A percentile compares a stretch with the other conserved stretches of the same genome.
These are phyloP conservation scores for Ischnura elegans DNA, from an alignment of 2,888 invertebrate genomes.

Conservation along the genomic window DNA sequence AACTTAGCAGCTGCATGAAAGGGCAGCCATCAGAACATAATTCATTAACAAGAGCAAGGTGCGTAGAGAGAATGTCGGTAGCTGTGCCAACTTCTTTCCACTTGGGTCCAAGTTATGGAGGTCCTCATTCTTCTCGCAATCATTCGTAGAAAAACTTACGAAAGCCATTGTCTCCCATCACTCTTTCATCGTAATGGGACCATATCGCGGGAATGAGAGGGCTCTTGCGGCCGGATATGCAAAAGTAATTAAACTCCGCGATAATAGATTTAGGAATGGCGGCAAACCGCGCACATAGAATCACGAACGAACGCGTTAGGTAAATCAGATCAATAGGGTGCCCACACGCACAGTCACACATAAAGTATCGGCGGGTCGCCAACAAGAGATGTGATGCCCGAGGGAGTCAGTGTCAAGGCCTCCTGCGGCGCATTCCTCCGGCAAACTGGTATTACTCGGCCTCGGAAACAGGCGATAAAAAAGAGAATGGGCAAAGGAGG, in stretches of 20 bases:
- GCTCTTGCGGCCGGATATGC: too few species aligned
- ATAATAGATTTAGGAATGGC: too few species aligned
- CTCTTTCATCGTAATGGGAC: too few species aligned
- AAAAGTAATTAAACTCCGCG: too few species aligned
- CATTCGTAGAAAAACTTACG: not conserved
- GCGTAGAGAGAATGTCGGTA: not conserved
- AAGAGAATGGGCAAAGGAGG: not conserved
- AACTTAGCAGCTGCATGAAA: not conserved
- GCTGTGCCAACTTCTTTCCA: not conserved
- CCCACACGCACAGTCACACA: not conserved
- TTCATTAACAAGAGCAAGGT: not conserved
- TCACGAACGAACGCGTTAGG: not conserved
- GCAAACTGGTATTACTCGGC: slow-evolving; percentile 65
- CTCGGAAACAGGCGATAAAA: slow-evolving; percentile 63
- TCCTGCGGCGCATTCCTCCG: slow-evolving; percentile 61
- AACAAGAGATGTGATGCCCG: not conserved
- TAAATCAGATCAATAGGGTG: not conserved
- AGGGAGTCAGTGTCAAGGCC: slow-evolving; percentile 66
- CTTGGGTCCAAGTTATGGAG: not conserved
- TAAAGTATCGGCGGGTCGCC: not conserved
- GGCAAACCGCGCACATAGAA: too few species aligned
- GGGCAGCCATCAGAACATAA: not conserved
- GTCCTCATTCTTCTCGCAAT: too few species aligned
- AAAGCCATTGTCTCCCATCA: too few species aligned
- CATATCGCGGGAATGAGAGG: too few species aligned